Percentiles rank a stretch among this genome's conserved stretches.
Evolutionary conservation across 2,113 vertebrate genomes (phyloP).

Genomic region (Bos javanicus): DNA sequence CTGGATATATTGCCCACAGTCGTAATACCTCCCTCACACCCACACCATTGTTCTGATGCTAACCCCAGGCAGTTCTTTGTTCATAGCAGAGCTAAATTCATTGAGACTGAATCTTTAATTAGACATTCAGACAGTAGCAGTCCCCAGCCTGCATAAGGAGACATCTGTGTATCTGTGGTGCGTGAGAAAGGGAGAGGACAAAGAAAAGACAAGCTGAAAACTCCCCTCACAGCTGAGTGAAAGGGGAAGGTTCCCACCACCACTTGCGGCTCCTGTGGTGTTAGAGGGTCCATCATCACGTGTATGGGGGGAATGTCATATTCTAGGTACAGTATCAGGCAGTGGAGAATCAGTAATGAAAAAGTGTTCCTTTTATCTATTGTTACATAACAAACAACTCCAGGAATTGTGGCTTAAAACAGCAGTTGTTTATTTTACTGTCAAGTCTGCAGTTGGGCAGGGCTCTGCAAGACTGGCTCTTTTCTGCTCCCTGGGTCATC

Average conservation of each 20-base stretch:
- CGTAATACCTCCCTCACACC: not conserved
- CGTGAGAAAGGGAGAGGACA: not conserved
- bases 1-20: not conserved
- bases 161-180: not conserved
- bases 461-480: not conserved
- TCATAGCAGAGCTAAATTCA: not conserved
- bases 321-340: not conserved
- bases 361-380: not conserved
- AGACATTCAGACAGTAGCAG: not conserved
- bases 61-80: not conserved
- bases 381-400: not conserved
- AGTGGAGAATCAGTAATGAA: not conserved
- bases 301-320: not conserved
- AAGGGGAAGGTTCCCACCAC: not conserved
- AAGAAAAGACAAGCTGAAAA: not conserved
- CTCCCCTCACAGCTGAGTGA: not conserved
- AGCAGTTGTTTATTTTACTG: not conserved
- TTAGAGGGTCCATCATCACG: rapidly evolving
- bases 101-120: not conserved
- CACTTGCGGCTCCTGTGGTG: rapidly evolving
- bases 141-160: not conserved
- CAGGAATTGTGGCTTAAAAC: not conserved
- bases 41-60: not conserved
- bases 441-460: not conserved
- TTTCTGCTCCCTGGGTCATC: not conserved